Percentiles rank a stretch among this genome's conserved stretches.
Conservation (phyloP, 2,113 vertebrate species). For the Sebastes schlegelii region DNA sequence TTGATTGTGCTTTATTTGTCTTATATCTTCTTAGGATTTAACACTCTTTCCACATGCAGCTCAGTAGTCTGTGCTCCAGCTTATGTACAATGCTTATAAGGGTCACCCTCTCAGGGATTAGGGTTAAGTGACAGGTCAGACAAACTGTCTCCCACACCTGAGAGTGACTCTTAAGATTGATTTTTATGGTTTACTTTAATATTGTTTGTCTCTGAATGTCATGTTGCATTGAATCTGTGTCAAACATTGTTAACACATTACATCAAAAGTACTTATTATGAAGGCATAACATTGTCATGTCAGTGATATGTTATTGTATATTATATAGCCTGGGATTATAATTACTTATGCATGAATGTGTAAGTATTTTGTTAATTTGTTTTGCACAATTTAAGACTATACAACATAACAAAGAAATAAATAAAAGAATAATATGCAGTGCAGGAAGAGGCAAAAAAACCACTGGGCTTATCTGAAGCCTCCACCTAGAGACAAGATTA, state of each 20-base stretch:
- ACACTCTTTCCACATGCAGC: not conserved
- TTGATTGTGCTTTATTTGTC: not conserved
- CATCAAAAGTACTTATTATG: not conserved
- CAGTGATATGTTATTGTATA: not conserved
- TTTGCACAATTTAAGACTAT: too few relatives aligned
- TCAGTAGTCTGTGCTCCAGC: not conserved
- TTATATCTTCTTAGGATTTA: not conserved
- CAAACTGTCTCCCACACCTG: not conserved
- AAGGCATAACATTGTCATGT: not conserved
- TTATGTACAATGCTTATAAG: conserved; percentile 68
- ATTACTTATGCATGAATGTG: not conserved
- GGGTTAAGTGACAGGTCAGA: conserved; percentile 42
- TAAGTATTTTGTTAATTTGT: too few relatives aligned
- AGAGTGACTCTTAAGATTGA: not conserved
- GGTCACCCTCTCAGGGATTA: conserved; percentile 74
- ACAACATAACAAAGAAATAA: too few relatives aligned
- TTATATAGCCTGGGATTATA: not conserved
- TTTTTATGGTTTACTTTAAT: not conserved
- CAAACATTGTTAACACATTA: too few relatives aligned
- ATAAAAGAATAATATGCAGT: too few relatives aligned
- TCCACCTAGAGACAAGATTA: too few relatives aligned
- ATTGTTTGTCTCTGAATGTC: not conserved
- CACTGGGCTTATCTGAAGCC: too few relatives aligned
- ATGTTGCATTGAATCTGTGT: not conserved
- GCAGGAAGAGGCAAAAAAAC: too few relatives aligned